Evolutionary conservation across 2,888 invertebrate genomes (phyloP).

Genomic region (Anoncus sp.): DNA sequence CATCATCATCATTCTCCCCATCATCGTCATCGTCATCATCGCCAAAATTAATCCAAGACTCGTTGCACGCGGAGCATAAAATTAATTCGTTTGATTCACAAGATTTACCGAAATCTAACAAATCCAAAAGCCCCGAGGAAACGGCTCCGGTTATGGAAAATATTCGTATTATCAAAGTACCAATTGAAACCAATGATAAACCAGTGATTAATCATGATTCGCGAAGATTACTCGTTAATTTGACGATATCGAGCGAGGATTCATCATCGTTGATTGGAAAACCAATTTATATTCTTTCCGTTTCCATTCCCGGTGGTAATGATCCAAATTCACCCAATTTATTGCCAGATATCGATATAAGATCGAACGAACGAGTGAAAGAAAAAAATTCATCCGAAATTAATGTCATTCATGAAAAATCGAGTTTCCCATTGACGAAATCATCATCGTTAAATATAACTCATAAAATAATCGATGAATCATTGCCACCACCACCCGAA

Average conservation of each 20-base stretch:
- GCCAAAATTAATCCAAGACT: constrained; percentile 20
- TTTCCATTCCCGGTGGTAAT: constrained; percentile 89
- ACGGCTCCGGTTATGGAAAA: constrained; percentile 33
- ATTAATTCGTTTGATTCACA: constrained; percentile 24
- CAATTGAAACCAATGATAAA: constrained; percentile 65
- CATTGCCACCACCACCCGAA: constrained; percentile 78
- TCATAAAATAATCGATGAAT: constrained; percentile 65
- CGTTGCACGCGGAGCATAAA: constrained; percentile 57
- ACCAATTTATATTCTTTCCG: constrained; percentile 91
- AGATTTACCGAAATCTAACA: too few relatives aligned
- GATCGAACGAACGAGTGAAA: too few relatives aligned
- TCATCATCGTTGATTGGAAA: constrained; percentile 84
- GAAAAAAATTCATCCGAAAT: too few relatives aligned
- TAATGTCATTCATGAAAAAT: too few relatives aligned
- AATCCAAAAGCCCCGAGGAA: not conserved
- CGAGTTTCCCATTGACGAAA: constrained; percentile 29
- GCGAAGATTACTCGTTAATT: constrained; percentile 91
- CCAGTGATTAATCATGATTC: constrained; percentile 58
- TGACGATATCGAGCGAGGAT: constrained; percentile 91
- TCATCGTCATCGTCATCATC: constrained; percentile 46
- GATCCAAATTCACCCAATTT: constrained; percentile 80
- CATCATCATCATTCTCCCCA: constrained; percentile 34
- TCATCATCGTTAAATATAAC: constrained; percentile 32
- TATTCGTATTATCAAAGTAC: constrained; percentile 78
- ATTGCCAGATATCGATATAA: constrained; percentile 85